phyloP scores from a whole-genome alignment of 2,113 vertebrate species.

The Cavia aperea region DNA sequence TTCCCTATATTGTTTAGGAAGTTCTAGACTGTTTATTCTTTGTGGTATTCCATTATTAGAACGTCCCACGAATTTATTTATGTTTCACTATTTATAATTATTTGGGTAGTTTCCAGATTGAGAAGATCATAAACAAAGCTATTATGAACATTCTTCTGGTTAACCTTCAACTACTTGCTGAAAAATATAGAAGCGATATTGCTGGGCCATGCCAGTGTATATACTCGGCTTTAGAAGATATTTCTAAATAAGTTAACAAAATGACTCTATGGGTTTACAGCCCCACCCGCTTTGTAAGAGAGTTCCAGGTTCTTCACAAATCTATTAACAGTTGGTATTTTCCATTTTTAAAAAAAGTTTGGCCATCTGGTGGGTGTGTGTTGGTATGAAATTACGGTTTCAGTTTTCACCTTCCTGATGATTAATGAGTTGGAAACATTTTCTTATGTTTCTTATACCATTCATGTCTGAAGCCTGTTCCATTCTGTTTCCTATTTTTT shows the following conservation, averaged over 20 bases:
- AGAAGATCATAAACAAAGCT: background rate
- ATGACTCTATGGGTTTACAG: background rate
- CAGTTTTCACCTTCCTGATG: constrained; percentile 3
- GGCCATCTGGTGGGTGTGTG: background rate
- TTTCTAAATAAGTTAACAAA: background rate
- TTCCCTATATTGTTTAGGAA: background rate
- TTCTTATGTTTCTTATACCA: background rate
- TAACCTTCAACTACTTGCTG: background rate
- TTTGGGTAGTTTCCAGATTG: constrained; percentile 13
- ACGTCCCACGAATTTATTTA: background rate
- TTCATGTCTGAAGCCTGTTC: constrained; percentile 15
- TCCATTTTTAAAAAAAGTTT: background rate
- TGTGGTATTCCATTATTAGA: background rate
- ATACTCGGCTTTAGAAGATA: background rate
- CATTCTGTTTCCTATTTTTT: constrained; percentile 21
- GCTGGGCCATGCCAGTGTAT: background rate
- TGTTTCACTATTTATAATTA: background rate
- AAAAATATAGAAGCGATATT: background rate
- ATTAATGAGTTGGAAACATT: background rate
- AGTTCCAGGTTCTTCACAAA: background rate
- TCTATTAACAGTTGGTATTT: background rate
- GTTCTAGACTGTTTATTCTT: background rate
- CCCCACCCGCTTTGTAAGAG: background rate
- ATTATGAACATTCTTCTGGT: background rate
- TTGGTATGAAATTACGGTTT: background rate